phyloP scores from a whole-genome alignment of 2,888 invertebrate genomes.

The Drosophila mayaguana region DNA sequence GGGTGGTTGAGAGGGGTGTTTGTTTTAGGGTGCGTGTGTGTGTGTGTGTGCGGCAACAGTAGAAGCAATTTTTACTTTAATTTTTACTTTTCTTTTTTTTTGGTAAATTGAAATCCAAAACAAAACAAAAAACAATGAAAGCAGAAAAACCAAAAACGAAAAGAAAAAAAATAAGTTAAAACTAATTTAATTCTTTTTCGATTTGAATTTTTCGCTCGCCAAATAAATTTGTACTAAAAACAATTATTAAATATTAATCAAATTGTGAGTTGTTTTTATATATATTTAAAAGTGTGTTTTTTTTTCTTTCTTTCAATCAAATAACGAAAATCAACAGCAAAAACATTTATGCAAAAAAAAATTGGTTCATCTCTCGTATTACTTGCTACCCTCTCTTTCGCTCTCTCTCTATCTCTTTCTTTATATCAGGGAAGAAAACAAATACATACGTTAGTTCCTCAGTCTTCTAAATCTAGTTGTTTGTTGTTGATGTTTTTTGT shows the following conservation, averaged over 20 bases:
- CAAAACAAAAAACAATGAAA: slow-evolving; percentile 25
- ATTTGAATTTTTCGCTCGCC: slow-evolving; percentile 62
- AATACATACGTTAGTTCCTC: slow-evolving; percentile 65
- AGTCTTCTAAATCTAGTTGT: slow-evolving; percentile 79
- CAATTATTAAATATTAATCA: slow-evolving; percentile 76
- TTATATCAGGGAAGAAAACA: slow-evolving; percentile 44
- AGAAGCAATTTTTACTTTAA: slow-evolving; percentile 52
- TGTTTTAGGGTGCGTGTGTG: slow-evolving; percentile 7
- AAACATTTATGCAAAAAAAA: slow-evolving; percentile 64
- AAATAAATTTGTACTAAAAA: slow-evolving; percentile 73
- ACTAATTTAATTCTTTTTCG: slow-evolving; percentile 42
- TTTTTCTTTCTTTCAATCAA: slow-evolving; percentile 48
- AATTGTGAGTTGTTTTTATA: slow-evolving; percentile 42
- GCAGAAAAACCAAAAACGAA: slow-evolving; percentile 14
- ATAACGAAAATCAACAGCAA: slow-evolving; percentile 79
- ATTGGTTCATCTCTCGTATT: slow-evolving; percentile 32
- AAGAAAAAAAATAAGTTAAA: slow-evolving; percentile 43
- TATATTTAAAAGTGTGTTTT: slow-evolving; percentile 12
- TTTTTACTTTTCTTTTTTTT: slow-evolving; percentile 2
- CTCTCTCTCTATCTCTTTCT: not conserved
- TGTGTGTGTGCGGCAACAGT: slow-evolving; percentile 45
- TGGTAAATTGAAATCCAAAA: slow-evolving; percentile 27
- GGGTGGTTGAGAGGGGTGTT: slow-evolving; percentile 12
- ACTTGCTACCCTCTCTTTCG: slow-evolving; percentile 1
- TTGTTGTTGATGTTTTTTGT: slow-evolving; percentile 51